Evolutionary conservation across 2,888 invertebrate genomes (phyloP), one percentile per base, ranked within the genome.

Genomic region (Drosophila putrida): DNA sequence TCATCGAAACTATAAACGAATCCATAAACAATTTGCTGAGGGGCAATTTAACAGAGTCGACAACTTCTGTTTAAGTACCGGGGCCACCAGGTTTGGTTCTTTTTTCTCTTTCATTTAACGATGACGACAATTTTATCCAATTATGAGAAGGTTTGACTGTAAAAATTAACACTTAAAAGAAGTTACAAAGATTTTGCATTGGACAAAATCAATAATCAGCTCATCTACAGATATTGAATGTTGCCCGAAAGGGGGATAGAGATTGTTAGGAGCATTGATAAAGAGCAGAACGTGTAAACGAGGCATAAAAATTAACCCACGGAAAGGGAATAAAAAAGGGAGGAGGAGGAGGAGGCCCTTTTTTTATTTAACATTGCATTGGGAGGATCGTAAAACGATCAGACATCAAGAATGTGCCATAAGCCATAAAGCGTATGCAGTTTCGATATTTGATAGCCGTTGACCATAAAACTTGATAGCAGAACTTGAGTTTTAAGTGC

Each of bases 341-440:
- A 38, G n/a, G 41, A 9, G 33, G 41, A 6, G 41, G n/a, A 39
- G 41, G 9, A 15, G 25, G 43, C 65, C 75, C 61, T 60, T 60
- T 44, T 13, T 36, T 15, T n/a, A n/a, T n/a, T n/a, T n/a, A n/a
- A n/a, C n/a, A n/a, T n/a, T n/a, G 15, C 20, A n/a, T 44, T 20
- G 25, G 25, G 28, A 13, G 13, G 38, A 78, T 76, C 64, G 64
- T 76, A 69, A 74, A 78, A 43, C 58, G 78, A 76, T 78, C 58
- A 69, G 46, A 64, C 49, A 46, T 43, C 68, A 58, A 58, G 78
- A 85, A 82, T 82, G 82, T 78, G 78, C 86, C 71, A 83, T 83
- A 86, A 82, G 85, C 86, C 75, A 71, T 83, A 83, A 83, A 88
- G 73, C 51, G 83, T 73, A 71, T 78, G 68, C 58, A 62, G 64